Percentiles rank a stretch among this genome's conserved stretches.
phyloP scores from a whole-genome alignment of 1,140 invertebrate genomes.

The Drosophila trapezifrons region DNA sequence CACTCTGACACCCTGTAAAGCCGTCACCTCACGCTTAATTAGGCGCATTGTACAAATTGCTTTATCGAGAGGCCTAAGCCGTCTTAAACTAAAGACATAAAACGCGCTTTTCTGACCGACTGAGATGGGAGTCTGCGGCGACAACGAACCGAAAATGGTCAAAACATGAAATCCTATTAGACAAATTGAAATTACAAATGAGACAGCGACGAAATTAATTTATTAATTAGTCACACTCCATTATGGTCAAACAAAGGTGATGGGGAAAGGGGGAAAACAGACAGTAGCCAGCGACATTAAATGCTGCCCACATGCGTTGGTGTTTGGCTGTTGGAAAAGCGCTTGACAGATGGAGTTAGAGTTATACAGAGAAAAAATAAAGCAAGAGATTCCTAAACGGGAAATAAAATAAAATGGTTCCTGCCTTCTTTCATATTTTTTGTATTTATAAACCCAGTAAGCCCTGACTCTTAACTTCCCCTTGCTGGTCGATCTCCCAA shows the following conservation, averaged over 20 bases:
- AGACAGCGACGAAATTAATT: conserved; percentile 80
- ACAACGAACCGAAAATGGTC: conserved; percentile 65
- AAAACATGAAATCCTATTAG: conserved; percentile 83
- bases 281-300: conserved; percentile 46
- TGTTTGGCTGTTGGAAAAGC: conserved; percentile 16
- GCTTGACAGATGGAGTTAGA: conserved; percentile 37
- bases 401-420: too few relatives aligned
- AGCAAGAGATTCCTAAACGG: too few relatives aligned
- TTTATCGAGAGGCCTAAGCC: conserved; percentile 51
- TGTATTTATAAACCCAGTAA: neutral
- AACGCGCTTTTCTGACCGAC: conserved; percentile 18
- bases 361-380: conserved; percentile 13
- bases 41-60: conserved; percentile 67
- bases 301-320: conserved; percentile 70
- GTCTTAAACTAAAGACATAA: conserved; percentile 36
- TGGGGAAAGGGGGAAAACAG: conserved; percentile 18
- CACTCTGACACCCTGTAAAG: conserved; percentile 58
- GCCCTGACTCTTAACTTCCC: conserved; percentile 1
- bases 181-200: conserved; percentile 83
- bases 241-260: conserved; percentile 70
- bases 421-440: neutral
- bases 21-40: conserved; percentile 76
- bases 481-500: neutral
- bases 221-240: conserved; percentile 82
- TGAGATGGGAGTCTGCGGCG: neutral